Base-by-base conservation (phyloP, 2,113 vertebrate species). In the Pelecanus crispus region DNA sequence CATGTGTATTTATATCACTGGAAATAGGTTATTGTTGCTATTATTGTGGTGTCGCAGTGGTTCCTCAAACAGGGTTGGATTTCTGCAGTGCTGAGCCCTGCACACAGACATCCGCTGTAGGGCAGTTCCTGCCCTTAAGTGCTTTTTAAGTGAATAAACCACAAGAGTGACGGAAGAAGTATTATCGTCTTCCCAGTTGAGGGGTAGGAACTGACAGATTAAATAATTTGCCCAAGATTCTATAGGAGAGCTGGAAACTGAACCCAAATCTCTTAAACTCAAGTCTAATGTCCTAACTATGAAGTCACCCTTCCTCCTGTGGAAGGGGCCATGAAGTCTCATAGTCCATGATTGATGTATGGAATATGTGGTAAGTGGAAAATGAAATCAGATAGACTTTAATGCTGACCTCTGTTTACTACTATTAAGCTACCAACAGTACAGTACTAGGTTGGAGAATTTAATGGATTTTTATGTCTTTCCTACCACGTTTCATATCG, bases 311-410 rank as follows among this genome's bases (percentile, higher is more conserved):
- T 78, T 71, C 55, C 56, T 90, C 24, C 24, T 65, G 13, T 83
- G 63, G 67, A 81, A n/a, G 38, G 47, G 55, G 19, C 44, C 50
- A 16, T 36, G 47, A 18, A 86, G 28, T 49, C 59, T 84, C 25
- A 74, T 52, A 59, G 44, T 38, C 63, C 19, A 10, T 40, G 80
- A 74, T 17, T 79, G 88, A 95, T 71, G 67, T 88, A 25, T 5
- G 2, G 86, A 92, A 86, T 92, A 78, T 34, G 26, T 77, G 85
- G 59, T 67, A 91, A 91, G 77, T 67, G 83, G 72, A 81, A 94
- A 96, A 94, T 79, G 31, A 95, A 96, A 91, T 89, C 94, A 92
- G 44, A 38, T 53, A 50, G 65, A 63, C 61, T 88, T 92, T 68
- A 88, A 81, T 63, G 80, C 53, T 92, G 90, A 90, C 65, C 62